phyloP scores from a whole-genome alignment of 35 echinoderm and acorn worm species.

The Anneissia japonica region DNA sequence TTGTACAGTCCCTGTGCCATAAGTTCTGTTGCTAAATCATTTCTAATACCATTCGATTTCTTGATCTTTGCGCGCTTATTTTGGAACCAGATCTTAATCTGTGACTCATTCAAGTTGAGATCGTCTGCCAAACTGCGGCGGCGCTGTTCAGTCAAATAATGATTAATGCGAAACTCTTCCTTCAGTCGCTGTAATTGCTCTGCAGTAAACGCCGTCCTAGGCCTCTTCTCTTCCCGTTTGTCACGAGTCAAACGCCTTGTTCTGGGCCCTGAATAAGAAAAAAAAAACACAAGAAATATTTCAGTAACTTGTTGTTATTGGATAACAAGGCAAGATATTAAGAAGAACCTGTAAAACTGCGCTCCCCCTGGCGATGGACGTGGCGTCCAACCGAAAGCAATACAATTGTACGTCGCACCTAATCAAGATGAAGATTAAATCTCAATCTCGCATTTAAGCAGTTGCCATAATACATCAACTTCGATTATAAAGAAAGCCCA shows the following conservation, averaged over 20 bases:
- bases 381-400: too few species aligned
- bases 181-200: conserved; percentile 18
- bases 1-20: conserved; percentile 93
- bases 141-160: conserved; percentile 10
- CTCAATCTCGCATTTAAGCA: too few species aligned
- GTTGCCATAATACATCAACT: too few species aligned
- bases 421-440: too few species aligned
- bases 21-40: conserved; percentile 59
- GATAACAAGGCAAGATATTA: not conserved
- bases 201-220: conserved; percentile 10
- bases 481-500: too few species aligned
- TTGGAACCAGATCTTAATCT: conserved; percentile 99
- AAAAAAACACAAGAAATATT: not conserved
- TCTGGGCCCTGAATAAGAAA: conserved; percentile 2
- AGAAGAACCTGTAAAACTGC: too few species aligned
- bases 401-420: too few species aligned
- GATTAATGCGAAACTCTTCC: not conserved
- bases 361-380: too few species aligned
- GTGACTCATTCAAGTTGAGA: conserved; percentile 51
- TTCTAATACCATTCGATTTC: conserved; percentile 78
- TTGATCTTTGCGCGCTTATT: conserved; percentile 98
- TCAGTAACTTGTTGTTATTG: not conserved
- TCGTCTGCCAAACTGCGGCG: conserved; percentile 1
- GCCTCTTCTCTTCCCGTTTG: conserved; percentile 7
- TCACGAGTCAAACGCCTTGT: not conserved